Evolutionary conservation across 2,797 vertebrate species (phyloP).

Genomic region (Synanceia verrucosa): DNA sequence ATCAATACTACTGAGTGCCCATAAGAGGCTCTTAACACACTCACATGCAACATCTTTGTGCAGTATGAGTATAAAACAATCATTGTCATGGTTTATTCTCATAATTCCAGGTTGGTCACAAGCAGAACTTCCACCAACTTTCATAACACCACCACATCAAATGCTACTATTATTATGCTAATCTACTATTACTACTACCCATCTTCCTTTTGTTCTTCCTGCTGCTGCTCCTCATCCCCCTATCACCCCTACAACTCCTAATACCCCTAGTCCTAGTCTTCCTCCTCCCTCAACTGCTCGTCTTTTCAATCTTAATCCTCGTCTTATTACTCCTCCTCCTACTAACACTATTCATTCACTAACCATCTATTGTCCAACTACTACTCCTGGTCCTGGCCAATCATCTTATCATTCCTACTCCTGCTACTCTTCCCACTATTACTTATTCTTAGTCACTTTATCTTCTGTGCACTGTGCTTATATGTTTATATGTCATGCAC

Average conservation of each 20-base stretch:
- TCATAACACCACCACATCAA: neutral
- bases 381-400: neutral
- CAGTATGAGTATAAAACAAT: slow-evolving; percentile 9
- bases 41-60: slow-evolving; percentile 35
- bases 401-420: neutral
- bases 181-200: neutral
- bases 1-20: slow-evolving; percentile 56
- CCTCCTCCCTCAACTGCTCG: neutral
- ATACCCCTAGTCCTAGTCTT: neutral
- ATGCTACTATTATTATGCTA: neutral
- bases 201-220: neutral
- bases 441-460: no score
- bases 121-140: neutral
- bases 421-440: neutral
- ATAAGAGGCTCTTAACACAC: slow-evolving; percentile 40
- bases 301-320: neutral
- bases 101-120: neutral
- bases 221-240: neutral
- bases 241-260: neutral
- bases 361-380: no score
- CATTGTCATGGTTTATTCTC: slow-evolving; percentile 1
- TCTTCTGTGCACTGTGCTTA: no score
- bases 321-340: neutral
- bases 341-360: no score
- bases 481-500: no score